A percentile compares a stretch with the other conserved stretches of the same genome.
These are phyloP conservation scores for Poliocrania exsul DNA, from an alignment of 2,797 vertebrate genomes.

Conservation along the genomic window DNA sequence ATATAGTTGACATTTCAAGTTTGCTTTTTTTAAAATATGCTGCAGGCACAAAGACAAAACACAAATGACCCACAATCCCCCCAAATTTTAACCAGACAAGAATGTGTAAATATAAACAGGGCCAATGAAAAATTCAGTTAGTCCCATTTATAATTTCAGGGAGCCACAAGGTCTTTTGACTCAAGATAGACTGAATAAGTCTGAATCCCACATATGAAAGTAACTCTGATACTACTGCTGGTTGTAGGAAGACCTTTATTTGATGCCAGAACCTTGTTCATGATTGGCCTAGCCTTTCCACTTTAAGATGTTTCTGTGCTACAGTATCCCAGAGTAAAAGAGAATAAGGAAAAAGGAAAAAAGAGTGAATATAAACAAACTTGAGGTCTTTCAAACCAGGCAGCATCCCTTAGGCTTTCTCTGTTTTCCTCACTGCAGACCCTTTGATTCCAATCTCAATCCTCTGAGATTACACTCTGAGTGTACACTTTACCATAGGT, in stretches of 20 bases:
- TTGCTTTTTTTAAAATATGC: neutral
- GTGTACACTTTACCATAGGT: neutral
- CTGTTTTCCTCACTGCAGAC: neutral
- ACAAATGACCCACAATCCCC: neutral
- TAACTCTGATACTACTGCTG: neutral
- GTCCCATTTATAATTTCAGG: neutral
- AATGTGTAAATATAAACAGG: slow-evolving; percentile 16
- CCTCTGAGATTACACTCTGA: too few relatives aligned
- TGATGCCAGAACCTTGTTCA: neutral
- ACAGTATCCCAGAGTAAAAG: neutral
- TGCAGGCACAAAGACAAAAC: neutral
- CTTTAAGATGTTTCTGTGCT: neutral
- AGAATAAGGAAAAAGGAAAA: neutral
- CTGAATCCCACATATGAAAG: neutral
- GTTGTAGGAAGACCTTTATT: neutral
- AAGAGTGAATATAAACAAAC: neutral
- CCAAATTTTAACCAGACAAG: neutral
- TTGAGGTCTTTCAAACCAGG: neutral
- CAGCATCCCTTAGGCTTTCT: neutral
- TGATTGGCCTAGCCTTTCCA: neutral
- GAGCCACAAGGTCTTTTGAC: neutral
- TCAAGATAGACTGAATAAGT: neutral
- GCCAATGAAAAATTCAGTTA: neutral
- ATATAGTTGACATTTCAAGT: neutral
- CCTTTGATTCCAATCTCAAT: neutral